Base-by-base conservation (phyloP, 2,888 invertebrate species). In the Scaptomyza polygonia region DNA sequence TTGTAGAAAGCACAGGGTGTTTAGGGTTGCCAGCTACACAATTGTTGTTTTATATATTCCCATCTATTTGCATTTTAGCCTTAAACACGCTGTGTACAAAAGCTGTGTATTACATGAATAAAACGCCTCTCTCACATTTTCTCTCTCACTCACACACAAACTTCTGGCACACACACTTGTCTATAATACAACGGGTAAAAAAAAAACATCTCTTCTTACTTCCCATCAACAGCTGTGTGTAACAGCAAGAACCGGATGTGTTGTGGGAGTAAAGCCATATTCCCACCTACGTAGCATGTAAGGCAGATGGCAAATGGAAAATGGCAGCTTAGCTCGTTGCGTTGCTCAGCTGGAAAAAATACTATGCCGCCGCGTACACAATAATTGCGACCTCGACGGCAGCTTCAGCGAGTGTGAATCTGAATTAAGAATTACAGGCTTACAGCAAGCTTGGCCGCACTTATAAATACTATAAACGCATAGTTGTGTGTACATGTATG, bases 271-370 rank as follows among this genome's bases (percentile, higher is more conserved):
- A 34, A 42, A 49, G 44, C 70, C 58, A 34, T 52, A 51, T 69
- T 56, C 40, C 36, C 54, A 53, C 47, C 55, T n/a, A 12, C 1
- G n/a, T 47, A 25, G 52, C 63, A 43, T 69, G 69, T 55, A 61
- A 43, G 5, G 52, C 52, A 71, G 74, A 82, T 74, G 66, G 66
- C 52, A 71, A 77, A 82, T 74, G 66, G 66, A 73, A 76, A 75
- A 78, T 79, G 77, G 67, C 70, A 69, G 68, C 66, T 71, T 49
- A 55, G 67, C 63, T 47, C 47, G 25, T 27, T 44, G 59, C 45
- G 56, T 51, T 51, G 63, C 49, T 77, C 82, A 79, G 77, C 79
- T 85, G 83, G 85, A 72, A 79, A 66, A 78, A 73, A 70, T 86
- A 84, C 71, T 79, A 81, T 67, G 67, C 47, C 44, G 64, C 49